Evolutionary conservation across 35 echinoderm and acorn worm species (phyloP).

Genomic region (Holothuria glaberrima): DNA sequence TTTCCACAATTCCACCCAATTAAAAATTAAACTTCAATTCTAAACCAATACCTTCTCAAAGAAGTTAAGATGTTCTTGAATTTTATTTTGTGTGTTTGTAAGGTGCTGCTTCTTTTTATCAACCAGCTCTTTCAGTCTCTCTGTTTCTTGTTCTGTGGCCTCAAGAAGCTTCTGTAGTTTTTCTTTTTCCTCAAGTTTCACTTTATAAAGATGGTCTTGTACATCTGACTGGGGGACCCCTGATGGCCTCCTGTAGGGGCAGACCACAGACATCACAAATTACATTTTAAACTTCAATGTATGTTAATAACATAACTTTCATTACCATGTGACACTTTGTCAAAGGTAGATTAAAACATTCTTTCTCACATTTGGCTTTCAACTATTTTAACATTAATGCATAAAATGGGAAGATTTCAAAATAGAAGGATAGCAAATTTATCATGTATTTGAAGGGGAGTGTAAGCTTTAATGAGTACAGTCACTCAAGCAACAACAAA

Average conservation of each 20-base stretch:
- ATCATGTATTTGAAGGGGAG: too few relatives aligned
- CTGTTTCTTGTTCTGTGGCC: slow-evolving; percentile 46
- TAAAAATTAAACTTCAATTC: background rate
- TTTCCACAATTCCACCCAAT: background rate
- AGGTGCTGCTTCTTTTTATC: slow-evolving; percentile 56
- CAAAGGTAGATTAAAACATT: too few relatives aligned
- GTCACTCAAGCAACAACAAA: too few relatives aligned
- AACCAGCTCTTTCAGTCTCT: slow-evolving; percentile 41
- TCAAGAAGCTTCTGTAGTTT: slow-evolving; percentile 61
- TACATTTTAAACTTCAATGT: too few relatives aligned
- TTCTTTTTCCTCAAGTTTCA: slow-evolving; percentile 68
- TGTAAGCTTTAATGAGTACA: too few relatives aligned
- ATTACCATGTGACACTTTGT: too few relatives aligned
- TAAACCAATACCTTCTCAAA: slow-evolving; percentile 59
- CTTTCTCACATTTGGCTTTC: too few relatives aligned
- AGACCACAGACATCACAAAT: background rate
- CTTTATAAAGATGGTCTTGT: slow-evolving; percentile 32
- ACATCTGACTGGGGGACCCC: slow-evolving; percentile 63
- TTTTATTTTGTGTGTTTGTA: slow-evolving; percentile 53
- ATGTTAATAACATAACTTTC: too few relatives aligned
- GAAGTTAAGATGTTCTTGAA: slow-evolving; percentile 56
- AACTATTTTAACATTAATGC: too few relatives aligned
- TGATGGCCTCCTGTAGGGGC: slow-evolving; percentile 54
- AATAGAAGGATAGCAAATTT: too few relatives aligned
- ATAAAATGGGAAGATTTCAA: too few relatives aligned